phyloP scores from a whole-genome alignment of 2,113 vertebrate genomes.

The Suricata suricatta region DNA sequence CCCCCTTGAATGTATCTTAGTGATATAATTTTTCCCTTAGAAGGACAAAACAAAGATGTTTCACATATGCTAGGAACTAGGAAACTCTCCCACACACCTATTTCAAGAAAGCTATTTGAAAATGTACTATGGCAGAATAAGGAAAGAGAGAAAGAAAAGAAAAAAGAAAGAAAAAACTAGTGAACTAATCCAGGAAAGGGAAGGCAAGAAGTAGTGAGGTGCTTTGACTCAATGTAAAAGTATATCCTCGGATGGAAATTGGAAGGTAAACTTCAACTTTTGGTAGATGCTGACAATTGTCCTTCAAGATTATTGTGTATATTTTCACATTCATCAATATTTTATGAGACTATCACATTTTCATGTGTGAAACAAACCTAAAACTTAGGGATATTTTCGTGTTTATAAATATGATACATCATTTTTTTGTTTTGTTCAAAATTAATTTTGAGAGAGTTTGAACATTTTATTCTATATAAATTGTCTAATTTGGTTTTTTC shows the following conservation, averaged over 20 bases:
- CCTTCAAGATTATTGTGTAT: neutral
- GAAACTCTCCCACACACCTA: neutral
- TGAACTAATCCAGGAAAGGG: neutral
- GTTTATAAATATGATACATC: neutral
- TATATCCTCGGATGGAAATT: neutral
- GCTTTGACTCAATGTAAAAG: neutral
- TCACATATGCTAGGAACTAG: neutral
- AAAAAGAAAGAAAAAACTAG: neutral
- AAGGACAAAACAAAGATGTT: neutral
- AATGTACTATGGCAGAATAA: neutral
- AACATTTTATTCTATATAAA: neutral
- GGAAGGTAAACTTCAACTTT: neutral
- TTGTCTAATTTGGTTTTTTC: neutral
- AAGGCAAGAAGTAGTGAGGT: neutral
- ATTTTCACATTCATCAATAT: neutral
- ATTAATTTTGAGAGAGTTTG: neutral
- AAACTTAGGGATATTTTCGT: neutral
- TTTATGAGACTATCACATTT: neutral
- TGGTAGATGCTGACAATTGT: neutral
- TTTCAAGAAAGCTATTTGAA: neutral
- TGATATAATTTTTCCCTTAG: neutral
- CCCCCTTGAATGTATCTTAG: neutral
- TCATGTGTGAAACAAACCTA: neutral
- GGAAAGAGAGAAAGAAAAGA: neutral
- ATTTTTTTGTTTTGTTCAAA: neutral